Evolutionary conservation across 2,888 invertebrate genomes (phyloP).

Genomic region (Phyllotreta striolata): DNA sequence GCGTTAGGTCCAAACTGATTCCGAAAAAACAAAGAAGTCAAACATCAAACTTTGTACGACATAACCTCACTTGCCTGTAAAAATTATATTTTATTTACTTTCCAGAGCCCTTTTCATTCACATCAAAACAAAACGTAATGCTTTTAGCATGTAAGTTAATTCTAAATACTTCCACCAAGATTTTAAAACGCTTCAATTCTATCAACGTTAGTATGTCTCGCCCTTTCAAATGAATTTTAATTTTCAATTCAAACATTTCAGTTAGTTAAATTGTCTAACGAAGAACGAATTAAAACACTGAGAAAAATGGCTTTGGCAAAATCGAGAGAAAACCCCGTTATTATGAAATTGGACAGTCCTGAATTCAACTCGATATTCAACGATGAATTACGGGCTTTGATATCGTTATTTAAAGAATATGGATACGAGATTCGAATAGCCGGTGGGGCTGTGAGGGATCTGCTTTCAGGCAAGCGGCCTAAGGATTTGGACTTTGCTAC

Average conservation of each 20-base stretch:
- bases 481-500: constrained; percentile 98
- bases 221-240: constrained; percentile 1
- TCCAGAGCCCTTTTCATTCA: neutral
- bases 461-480: constrained; percentile 79
- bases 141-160: constrained; percentile 25
- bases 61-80: too few relatives aligned
- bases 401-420: constrained; percentile 79
- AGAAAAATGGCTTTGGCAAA: constrained; percentile 56
- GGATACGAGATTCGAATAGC: constrained; percentile 90
- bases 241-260: constrained; percentile 26
- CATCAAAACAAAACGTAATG: constrained; percentile 25
- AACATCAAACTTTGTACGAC: too few relatives aligned
- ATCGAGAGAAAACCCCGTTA: constrained; percentile 67
- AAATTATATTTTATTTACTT: too few relatives aligned
- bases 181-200: constrained; percentile 32
- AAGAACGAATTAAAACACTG: constrained; percentile 40
- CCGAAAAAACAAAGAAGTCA: too few relatives aligned
- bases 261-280: constrained; percentile 35
- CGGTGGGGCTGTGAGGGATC: constrained; percentile 94
- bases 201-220: constrained; percentile 31
- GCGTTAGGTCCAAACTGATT: too few relatives aligned
- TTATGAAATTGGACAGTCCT: constrained; percentile 74
- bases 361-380: constrained; percentile 84
- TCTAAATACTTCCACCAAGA: constrained; percentile 24
- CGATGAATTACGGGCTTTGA: constrained; percentile 77